These are phyloP conservation scores for Glandiceps talaboti DNA, from an alignment of 53 echinoderm and acorn worm species.

Conservation along the genomic window DNA sequence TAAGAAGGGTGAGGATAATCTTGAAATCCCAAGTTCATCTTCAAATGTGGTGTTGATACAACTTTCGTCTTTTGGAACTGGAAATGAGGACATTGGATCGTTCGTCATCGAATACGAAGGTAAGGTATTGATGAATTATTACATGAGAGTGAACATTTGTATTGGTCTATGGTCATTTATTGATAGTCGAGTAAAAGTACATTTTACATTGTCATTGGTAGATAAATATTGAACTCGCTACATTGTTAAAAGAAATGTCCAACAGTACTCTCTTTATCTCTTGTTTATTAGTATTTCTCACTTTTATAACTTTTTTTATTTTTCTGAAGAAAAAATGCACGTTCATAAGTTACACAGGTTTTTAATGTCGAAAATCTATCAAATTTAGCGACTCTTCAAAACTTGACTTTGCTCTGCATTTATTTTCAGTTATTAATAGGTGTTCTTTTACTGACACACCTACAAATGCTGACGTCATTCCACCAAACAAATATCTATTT, in stretches of 20 bases:
- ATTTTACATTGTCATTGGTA: too few relatives aligned
- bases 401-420: too few relatives aligned
- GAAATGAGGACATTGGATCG: neutral
- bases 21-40: neutral
- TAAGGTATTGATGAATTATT: neutral
- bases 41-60: neutral
- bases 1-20: neutral
- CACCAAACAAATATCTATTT: neutral
- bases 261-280: too few relatives aligned
- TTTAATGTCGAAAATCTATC: too few relatives aligned
- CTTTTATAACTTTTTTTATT: too few relatives aligned
- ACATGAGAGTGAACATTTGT: neutral
- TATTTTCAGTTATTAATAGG: neutral
- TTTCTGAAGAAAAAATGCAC: too few relatives aligned
- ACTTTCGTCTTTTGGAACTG: neutral
- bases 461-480: neutral
- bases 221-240: too few relatives aligned
- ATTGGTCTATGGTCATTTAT: neutral
- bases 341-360: too few relatives aligned
- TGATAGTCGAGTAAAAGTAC: neutral
- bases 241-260: too few relatives aligned
- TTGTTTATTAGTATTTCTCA: too few relatives aligned
- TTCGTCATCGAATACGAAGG: neutral
- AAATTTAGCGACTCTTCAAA: too few relatives aligned
- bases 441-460: neutral